phyloP scores from a whole-genome alignment of 2,797 vertebrate genomes.

The Tokudaia muenninki region DNA sequence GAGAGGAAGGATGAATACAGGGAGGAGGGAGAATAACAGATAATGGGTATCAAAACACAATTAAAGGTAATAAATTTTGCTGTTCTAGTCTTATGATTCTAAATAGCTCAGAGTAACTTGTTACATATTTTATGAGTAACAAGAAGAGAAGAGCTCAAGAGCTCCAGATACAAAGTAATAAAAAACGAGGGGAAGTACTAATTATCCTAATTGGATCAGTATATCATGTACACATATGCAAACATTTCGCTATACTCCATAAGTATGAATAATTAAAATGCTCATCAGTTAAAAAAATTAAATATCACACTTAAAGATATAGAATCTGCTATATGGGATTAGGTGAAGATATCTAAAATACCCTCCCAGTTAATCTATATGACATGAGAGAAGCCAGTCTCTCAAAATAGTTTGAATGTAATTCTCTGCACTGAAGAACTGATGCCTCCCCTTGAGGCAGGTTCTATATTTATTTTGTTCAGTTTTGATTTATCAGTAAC shows the following conservation, averaged over 20 bases:
- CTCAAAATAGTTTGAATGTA: constrained; percentile 28
- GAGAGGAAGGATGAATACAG: fast-evolving
- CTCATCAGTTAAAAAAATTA: neutral
- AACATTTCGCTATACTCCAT: neutral
- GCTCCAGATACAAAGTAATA: neutral
- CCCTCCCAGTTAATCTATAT: neutral
- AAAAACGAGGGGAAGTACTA: neutral
- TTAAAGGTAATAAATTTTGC: neutral
- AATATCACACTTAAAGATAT: constrained; percentile 58
- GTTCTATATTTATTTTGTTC: constrained; percentile 18
- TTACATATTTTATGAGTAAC: neutral
- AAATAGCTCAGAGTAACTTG: neutral
- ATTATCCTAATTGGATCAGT: neutral
- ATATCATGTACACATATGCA: neutral
- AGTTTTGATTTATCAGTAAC: constrained; percentile 14
- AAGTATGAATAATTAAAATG: neutral
- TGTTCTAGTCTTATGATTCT: neutral
- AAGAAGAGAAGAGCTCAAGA: neutral
- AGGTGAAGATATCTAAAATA: constrained; percentile 53
- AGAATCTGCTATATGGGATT: constrained; percentile 53
- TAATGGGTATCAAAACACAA: neutral
- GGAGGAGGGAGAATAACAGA: neutral
- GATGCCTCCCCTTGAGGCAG: neutral
- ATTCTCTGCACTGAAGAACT: neutral
- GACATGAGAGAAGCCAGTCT: constrained; percentile 21